A percentile compares a stretch with the other conserved stretches of the same genome.
Conservation (phyloP, 2,797 vertebrate genomes). For the Passerculus sandwichensis region DNA sequence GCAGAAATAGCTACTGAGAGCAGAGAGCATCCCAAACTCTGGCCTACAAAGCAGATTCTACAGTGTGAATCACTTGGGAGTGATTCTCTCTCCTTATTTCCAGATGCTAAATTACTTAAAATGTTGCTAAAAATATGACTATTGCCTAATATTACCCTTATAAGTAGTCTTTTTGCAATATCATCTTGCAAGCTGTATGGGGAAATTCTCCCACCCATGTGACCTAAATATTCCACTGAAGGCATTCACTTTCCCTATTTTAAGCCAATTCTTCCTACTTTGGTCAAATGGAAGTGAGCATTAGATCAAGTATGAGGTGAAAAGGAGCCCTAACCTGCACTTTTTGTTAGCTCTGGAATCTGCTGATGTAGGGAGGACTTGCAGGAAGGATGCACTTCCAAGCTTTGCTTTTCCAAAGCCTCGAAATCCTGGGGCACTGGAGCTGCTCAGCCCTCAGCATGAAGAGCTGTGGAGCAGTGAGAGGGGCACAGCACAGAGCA, state of each 20-base stretch:
- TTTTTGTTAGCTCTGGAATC: background rate
- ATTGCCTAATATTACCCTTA: slow-evolving; percentile 45
- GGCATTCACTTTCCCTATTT: background rate
- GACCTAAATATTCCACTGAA: background rate
- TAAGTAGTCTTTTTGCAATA: background rate
- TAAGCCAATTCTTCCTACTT: background rate
- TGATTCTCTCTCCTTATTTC: background rate
- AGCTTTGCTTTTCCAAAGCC: background rate
- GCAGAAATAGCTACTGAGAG: slow-evolving; percentile 38
- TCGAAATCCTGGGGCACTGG: fast-evolving
- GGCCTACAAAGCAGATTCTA: slow-evolving; percentile 11
- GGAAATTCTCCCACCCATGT: slow-evolving; percentile 34
- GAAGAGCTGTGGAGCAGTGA: fast-evolving
- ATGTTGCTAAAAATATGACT: slow-evolving; percentile 37
- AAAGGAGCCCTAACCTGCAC: background rate
- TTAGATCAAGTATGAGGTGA: background rate
- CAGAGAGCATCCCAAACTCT: slow-evolving; percentile 18
- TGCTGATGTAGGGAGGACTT: background rate
- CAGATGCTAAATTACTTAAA: slow-evolving; percentile 30
- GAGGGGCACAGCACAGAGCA: fast-evolving
- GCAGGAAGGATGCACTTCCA: fast-evolving
- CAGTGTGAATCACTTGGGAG: background rate
- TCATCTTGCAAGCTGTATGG: slow-evolving; percentile 1
- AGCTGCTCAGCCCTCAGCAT: background rate
- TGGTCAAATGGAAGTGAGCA: background rate